A percentile compares a stretch with the other conserved stretches of the same genome.
phyloP scores from a whole-genome alignment of 1,140 invertebrate genomes.

The Stegodyphus mimosarum region DNA sequence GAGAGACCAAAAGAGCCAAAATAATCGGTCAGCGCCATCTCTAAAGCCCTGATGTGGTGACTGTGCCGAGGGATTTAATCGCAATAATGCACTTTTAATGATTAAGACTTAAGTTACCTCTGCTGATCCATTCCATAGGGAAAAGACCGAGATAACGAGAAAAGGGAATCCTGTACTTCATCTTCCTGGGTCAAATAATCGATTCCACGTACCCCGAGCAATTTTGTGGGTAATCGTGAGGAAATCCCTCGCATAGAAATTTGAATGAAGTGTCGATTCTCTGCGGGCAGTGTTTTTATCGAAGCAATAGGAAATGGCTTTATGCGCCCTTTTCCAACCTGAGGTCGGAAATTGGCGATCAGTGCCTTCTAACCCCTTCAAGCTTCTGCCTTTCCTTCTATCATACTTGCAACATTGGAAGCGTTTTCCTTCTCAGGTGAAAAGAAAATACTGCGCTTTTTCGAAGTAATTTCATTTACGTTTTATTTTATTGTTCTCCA shows the following conservation, averaged over 20 bases:
- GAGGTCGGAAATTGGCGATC: too few relatives aligned
- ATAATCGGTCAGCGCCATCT: slow-evolving; percentile 55
- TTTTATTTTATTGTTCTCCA: too few relatives aligned
- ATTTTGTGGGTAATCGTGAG: slow-evolving; percentile 55
- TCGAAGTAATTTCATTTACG: too few relatives aligned
- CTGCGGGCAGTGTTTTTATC: slow-evolving; percentile 46
- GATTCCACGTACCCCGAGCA: slow-evolving; percentile 40
- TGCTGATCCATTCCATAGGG: slow-evolving; percentile 43
- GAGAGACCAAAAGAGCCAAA: not conserved
- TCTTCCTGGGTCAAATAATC: slow-evolving; percentile 48
- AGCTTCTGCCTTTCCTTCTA: too few relatives aligned
- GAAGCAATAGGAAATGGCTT: slow-evolving; percentile 41
- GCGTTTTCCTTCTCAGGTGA: too few relatives aligned
- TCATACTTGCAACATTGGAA: too few relatives aligned
- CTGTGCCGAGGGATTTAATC: slow-evolving; percentile 50
- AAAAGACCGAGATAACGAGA: slow-evolving; percentile 46
- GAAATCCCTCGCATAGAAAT: slow-evolving; percentile 47
- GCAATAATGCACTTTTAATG: slow-evolving; percentile 61
- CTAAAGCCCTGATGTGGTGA: slow-evolving; percentile 50
- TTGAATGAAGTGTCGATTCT: slow-evolving; percentile 58
- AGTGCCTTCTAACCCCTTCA: too few relatives aligned
- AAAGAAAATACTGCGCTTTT: too few relatives aligned
- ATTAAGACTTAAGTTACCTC: slow-evolving; percentile 60
- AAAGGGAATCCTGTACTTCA: slow-evolving; percentile 54
- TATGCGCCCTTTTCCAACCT: not conserved